Evolutionary conservation across 2,797 vertebrate species (phyloP), one percentile per base, ranked within the genome.

Genomic region (Chaunax sp.): DNA sequence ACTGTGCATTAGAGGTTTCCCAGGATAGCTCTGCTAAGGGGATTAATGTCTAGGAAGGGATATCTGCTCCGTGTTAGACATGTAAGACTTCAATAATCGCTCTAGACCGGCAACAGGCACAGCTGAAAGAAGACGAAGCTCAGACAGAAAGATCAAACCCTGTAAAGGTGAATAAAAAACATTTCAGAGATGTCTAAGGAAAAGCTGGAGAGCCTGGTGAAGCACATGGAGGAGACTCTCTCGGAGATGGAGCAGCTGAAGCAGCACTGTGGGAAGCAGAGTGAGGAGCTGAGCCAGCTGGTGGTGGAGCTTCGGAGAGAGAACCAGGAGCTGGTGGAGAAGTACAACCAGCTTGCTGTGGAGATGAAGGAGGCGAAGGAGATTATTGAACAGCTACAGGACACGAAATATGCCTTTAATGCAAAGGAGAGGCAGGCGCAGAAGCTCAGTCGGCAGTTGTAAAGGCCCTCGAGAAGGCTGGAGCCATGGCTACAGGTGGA

Each of bases 191-290:
- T 96, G 96, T 96, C 95, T 9, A 94, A 89, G 69, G 95, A 96
- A 64, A 95, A 96, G 73, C 87, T 96, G 81, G 95, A 96, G 77
- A 92, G 92, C 1, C 88, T 96, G 87, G 95, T 96, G 81, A 94
- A 93, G 88, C 94, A 92, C 84, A 95, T 96, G 95, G 95, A 96
- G 90, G 93, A 94, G 68, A 96, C 95, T 50, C 92, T 97, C 16
- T 87, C 92, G 0, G 95, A 96, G 86, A 95, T 96, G 80, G 95
- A 96, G 90, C 95, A 96, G 77, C 88, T 96, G 75, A 96, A 96
- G 87, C 75, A 90, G 40, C 94, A 95, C 86, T 96, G 95, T 19
- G 94, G 94, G 58, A 95, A 92, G 88, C 96, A 96, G 92, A 95
- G 92, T 0, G 93, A 95, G 83, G 94, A 94, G 81, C 93, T 94